phyloP scores from a whole-genome alignment of 2,113 vertebrate genomes.

The Rhegmatorhina hoffmannsi region DNA sequence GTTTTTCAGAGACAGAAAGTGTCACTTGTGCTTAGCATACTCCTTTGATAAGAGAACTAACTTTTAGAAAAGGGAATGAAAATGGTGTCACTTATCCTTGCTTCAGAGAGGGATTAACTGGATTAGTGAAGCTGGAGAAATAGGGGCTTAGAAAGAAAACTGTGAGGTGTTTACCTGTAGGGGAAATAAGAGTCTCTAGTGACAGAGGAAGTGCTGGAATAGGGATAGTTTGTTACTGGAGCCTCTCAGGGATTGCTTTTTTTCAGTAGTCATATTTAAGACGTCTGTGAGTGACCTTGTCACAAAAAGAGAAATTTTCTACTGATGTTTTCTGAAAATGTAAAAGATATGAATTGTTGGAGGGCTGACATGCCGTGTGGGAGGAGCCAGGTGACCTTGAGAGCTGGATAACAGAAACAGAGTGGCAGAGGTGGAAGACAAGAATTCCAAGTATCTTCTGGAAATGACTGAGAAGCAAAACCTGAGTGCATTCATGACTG shows the following conservation, averaged over 20 bases:
- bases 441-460: background rate
- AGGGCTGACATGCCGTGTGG: rapidly evolving
- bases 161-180: background rate
- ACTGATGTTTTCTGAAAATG: background rate
- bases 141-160: background rate
- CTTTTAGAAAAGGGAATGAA: slow-evolving; percentile 2
- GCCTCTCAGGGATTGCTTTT: background rate
- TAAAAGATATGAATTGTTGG: rapidly evolving
- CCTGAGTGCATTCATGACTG: background rate
- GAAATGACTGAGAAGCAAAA: background rate
- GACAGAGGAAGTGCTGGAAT: background rate
- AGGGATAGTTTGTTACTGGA: background rate
- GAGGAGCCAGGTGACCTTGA: background rate
- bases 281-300: background rate
- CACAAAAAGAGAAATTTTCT: background rate
- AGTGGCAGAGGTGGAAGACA: background rate
- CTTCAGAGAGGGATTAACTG: slow-evolving; percentile 44
- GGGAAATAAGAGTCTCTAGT: background rate
- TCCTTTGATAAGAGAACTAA: slow-evolving; percentile 1
- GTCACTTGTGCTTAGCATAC: slow-evolving; percentile 23
- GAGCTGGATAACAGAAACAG: rapidly evolving
- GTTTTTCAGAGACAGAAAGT: background rate
- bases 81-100: slow-evolving; percentile 1
- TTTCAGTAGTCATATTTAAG: background rate
- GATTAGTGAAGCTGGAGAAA: background rate